These are phyloP conservation scores for Cyrtodaria siliqua DNA, from an alignment of 2,888 invertebrate species.

Conservation along the genomic window DNA sequence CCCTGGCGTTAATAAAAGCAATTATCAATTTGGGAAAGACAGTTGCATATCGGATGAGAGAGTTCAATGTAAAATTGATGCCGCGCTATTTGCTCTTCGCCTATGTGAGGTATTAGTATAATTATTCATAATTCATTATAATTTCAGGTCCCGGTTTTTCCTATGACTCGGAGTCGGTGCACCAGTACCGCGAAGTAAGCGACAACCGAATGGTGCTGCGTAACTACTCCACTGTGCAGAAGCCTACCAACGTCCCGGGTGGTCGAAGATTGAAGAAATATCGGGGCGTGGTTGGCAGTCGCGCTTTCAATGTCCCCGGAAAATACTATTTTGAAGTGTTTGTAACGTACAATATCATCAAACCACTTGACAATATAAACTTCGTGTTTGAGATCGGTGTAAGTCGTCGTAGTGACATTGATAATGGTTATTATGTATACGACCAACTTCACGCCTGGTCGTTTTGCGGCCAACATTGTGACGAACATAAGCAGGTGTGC, in stretches of 20 bases:
- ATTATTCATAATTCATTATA: too few relatives aligned
- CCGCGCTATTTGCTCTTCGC: too few relatives aligned
- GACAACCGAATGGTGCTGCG: constrained; percentile 55
- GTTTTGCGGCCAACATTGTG: constrained; percentile 69
- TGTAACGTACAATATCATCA: constrained; percentile 52
- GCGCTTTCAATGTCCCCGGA: constrained; percentile 63
- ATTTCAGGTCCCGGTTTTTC: constrained; percentile 62
- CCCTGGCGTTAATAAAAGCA: too few relatives aligned
- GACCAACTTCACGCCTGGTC: constrained; percentile 69
- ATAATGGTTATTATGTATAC: constrained; percentile 68
- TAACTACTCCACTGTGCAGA: constrained; percentile 59
- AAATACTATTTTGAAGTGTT: constrained; percentile 65
- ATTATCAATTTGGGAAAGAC: too few relatives aligned
- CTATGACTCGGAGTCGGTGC: constrained; percentile 61
- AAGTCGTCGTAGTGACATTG: constrained; percentile 62
- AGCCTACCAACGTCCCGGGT: constrained; percentile 18
- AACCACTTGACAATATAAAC: constrained; percentile 67
- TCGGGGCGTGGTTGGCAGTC: constrained; percentile 59
- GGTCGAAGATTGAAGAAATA: constrained; percentile 63
- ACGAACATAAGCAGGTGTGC: constrained; percentile 66
- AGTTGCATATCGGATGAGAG: too few relatives aligned
- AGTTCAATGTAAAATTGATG: too few relatives aligned
- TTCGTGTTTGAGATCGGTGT: constrained; percentile 69
- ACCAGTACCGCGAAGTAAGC: constrained; percentile 67
- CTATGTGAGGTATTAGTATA: too few relatives aligned